Evolutionary conservation across 2,888 invertebrate genomes (phyloP).

Genomic region (Zonitis immaculata): DNA sequence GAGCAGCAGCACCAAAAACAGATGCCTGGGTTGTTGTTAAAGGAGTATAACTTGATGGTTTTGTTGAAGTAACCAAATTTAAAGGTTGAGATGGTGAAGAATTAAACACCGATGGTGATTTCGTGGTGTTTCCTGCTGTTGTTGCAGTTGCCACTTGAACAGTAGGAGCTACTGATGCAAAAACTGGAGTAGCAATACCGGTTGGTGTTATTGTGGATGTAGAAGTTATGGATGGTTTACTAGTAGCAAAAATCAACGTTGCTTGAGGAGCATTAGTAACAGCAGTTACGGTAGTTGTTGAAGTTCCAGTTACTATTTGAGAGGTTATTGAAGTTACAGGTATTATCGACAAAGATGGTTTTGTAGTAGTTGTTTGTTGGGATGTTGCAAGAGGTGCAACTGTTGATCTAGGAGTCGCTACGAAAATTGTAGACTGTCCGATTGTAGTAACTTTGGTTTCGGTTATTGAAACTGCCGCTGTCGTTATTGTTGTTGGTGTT

Average conservation of each 20-base stretch:
- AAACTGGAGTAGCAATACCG: constrained; percentile 13
- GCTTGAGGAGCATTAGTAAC: background rate
- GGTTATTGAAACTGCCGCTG: too few species aligned
- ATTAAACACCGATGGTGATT: constrained; percentile 19
- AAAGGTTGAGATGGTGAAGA: constrained; percentile 9
- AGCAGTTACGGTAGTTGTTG: constrained; percentile 1
- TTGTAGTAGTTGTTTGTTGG: constrained; percentile 9
- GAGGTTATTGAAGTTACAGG: background rate
- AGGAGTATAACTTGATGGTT: background rate
- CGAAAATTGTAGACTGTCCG: constrained; percentile 13
- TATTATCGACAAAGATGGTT: constrained; percentile 5
- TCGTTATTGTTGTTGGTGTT: constrained; percentile 12
- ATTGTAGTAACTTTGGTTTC: constrained; percentile 4
- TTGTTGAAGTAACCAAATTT: constrained; percentile 9
- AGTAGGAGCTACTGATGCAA: constrained; percentile 27
- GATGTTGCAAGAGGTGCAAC: constrained; percentile 23
- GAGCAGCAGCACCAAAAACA: background rate
- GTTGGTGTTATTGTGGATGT: constrained; percentile 8
- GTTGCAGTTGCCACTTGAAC: constrained; percentile 32
- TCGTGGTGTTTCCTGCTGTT: constrained; percentile 11
- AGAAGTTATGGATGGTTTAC: constrained; percentile 8
- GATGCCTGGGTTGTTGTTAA: background rate
- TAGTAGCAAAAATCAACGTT: background rate
- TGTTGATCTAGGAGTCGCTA: constrained; percentile 20
- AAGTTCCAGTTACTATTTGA: background rate